A percentile compares a stretch with the other conserved stretches of the same genome.
These are phyloP conservation scores for Metaphire vulgaris DNA, from an alignment of 1,140 invertebrate species.

Conservation along the genomic window DNA sequence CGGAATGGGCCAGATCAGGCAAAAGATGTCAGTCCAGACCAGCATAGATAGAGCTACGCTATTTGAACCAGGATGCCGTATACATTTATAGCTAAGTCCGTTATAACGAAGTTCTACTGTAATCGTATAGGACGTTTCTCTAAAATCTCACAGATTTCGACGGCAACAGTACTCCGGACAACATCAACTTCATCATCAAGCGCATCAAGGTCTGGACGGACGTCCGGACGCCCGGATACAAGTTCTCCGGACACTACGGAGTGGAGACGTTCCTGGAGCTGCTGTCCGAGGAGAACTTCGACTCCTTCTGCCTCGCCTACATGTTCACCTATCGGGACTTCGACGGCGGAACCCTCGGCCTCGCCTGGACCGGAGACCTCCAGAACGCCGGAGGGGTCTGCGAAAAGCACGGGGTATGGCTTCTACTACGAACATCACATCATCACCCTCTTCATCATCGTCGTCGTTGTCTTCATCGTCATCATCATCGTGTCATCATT, in stretches of 20 bases:
- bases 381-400: conserved; percentile 95
- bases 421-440: too few relatives aligned
- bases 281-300: conserved; percentile 85
- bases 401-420: conserved; percentile 67
- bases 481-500: too few relatives aligned
- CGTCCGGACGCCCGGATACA: conserved; percentile 74
- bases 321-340: conserved; percentile 97
- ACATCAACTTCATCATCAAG: conserved; percentile 94
- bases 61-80: too few relatives aligned
- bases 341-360: conserved; percentile 86
- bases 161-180: conserved; percentile 79
- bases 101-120: too few relatives aligned
- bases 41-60: too few relatives aligned
- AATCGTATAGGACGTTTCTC: too few relatives aligned
- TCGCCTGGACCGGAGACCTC: conserved; percentile 80
- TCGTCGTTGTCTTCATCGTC: too few relatives aligned
- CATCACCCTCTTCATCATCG: neutral
- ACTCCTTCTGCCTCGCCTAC: conserved; percentile 94
- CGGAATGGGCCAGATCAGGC: too few relatives aligned
- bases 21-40: too few relatives aligned
- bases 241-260: conserved; percentile 84
- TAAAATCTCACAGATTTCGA: conserved; percentile 97
- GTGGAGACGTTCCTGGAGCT: conserved; percentile 95
- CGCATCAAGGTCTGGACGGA: conserved; percentile 84
- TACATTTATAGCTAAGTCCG: too few relatives aligned